A percentile compares a stretch with the other conserved stretches of the same genome.
Conservation (phyloP, 1,140 invertebrate species). For the Drosophila ogumai region DNA sequence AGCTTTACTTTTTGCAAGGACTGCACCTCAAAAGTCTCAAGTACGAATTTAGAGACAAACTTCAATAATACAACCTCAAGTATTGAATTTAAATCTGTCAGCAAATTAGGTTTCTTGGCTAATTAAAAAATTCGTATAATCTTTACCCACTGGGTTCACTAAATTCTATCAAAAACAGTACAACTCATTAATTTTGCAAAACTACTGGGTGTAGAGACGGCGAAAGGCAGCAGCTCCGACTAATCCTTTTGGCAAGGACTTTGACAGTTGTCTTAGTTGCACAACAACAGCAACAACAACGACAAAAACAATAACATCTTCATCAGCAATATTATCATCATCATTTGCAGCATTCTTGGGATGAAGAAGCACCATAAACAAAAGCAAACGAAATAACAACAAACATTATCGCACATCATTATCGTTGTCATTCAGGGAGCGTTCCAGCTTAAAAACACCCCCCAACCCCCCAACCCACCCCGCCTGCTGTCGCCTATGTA, state of each 20-base stretch:
- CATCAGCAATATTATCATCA: slow-evolving; percentile 46
- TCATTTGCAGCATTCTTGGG: slow-evolving; percentile 37
- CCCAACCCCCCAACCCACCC: neutral
- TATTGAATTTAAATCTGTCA: neutral
- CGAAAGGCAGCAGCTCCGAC: slow-evolving; percentile 17
- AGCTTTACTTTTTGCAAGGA: neutral
- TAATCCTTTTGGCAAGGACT: slow-evolving; percentile 58
- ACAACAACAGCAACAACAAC: slow-evolving; percentile 10
- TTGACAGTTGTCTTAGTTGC: slow-evolving; percentile 59
- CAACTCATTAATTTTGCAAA: neutral
- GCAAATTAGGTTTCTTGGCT: neutral
- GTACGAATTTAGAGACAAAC: neutral
- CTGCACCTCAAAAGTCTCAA: neutral
- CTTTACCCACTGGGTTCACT: fast-evolving
- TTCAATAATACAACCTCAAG: neutral
- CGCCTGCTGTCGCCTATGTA: slow-evolving; percentile 20
- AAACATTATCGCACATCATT: slow-evolving; percentile 83
- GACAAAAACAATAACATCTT: slow-evolving; percentile 40
- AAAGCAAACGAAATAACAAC: slow-evolving; percentile 63
- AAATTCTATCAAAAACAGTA: neutral
- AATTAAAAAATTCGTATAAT: neutral
- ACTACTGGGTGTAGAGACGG: neutral
- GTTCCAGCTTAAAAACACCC: slow-evolving; percentile 62
- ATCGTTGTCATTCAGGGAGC: slow-evolving; percentile 77
- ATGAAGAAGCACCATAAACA: slow-evolving; percentile 70